Base-by-base conservation (phyloP, 2,888 invertebrate genomes). In the Neoscelio sp. region DNA sequence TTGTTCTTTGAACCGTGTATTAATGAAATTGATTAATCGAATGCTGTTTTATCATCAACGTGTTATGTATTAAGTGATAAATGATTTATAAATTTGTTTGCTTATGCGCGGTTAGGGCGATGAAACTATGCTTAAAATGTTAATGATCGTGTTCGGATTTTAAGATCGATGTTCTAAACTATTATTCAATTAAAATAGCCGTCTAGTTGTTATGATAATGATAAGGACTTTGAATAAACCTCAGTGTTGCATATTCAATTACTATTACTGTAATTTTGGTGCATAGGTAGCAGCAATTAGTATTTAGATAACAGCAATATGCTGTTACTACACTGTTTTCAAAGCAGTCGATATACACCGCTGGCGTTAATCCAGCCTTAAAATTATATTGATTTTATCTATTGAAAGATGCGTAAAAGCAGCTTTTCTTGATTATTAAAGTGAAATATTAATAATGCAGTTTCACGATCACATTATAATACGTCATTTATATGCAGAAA, bases 251-350 rank as follows among this genome's bases (percentile, higher is more conserved):
- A 26, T 26, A 40, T 2, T 1, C n/a, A 38, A 40, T 26, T 56
- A 40, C 26, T 40, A 42, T 42, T 58, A 10, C 20, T 28, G 26
- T 18, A 42, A 30, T 58, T 58, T 42, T 26, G 18, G 42, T 42
- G 10, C 12, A 10, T n/a, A 42, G 10, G 40, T 28, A 58, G 10
- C 28, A 12, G 42, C 30, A 28, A 58, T 58, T 58, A 42, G 42
- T 42, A 42, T 58, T 58, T 42, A 58, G 58, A 58, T 58, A 58
- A 58, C 58, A 30, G 28, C 7, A 42, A 30, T 42, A 10, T 28
- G 18, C 10, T 42, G 30, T 58, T 56, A 26, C 17, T 26, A 26
- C 12, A 23, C 13, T 30, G 58, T 13, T 58, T 42, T 17, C 13
- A 54, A 54, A 54, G 23, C 20, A 23, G 23, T 42, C 42, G 42